Percentiles rank a stretch among this genome's conserved stretches.
phyloP scores from a whole-genome alignment of 2,888 invertebrate genomes.

The Junonia oenone region DNA sequence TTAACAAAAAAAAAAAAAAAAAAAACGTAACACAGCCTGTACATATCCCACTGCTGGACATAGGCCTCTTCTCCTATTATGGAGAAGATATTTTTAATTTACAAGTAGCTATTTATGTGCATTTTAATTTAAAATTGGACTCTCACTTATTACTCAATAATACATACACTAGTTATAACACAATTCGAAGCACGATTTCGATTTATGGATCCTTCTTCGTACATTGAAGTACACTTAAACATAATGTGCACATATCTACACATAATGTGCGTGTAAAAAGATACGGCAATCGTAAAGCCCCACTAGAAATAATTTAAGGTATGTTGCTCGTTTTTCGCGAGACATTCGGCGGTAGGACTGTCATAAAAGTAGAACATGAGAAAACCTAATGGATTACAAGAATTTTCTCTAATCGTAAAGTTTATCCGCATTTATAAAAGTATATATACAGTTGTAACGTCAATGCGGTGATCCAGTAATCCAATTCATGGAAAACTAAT shows the following conservation, averaged over 20 bases:
- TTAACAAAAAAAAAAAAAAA: no score
- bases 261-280: constrained; percentile 76
- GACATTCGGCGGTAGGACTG: constrained; percentile 72
- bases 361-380: constrained; percentile 75
- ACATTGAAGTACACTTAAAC: constrained; percentile 61
- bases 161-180: not conserved
- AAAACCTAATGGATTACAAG: constrained; percentile 77
- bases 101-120: no score
- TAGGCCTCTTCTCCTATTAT: no score
- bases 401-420: constrained; percentile 57
- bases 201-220: constrained; percentile 68
- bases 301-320: constrained; percentile 77
- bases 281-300: constrained; percentile 75
- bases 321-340: constrained; percentile 70
- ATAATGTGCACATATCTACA: constrained; percentile 71
- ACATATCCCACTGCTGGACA: no score
- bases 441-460: not conserved
- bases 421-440: not conserved
- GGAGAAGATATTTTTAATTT: no score
- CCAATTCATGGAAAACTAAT: constrained; percentile 8
- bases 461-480: not conserved
- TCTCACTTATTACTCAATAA: not conserved
- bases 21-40: no score
- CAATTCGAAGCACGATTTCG: constrained; percentile 65
- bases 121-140: not conserved